Evolutionary conservation across 2,113 vertebrate genomes (phyloP).

Genomic region (Pachyramphus minor): DNA sequence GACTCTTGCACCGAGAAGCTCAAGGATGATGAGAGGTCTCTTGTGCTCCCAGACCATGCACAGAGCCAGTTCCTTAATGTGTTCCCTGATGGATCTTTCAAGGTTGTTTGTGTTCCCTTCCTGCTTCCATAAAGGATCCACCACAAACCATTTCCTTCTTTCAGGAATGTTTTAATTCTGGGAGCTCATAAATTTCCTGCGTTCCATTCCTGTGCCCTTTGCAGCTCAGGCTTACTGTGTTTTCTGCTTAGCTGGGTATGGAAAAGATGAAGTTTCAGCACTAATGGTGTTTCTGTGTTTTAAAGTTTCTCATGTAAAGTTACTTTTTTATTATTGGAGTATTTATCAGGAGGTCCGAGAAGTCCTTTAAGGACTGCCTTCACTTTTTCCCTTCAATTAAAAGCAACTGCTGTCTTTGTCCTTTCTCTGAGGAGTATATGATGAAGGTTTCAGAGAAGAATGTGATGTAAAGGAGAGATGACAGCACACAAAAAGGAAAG

Average conservation of each 20-base stretch:
- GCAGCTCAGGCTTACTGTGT: not conserved
- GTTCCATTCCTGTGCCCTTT: not conserved
- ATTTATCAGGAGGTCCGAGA: not conserved
- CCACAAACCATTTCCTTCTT: conserved; percentile 11
- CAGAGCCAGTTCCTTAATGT: not conserved
- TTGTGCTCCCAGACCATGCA: not conserved
- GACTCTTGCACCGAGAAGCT: not conserved
- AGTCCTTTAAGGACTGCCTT: not conserved
- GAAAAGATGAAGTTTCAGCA: conserved; percentile 20
- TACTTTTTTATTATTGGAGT: not conserved
- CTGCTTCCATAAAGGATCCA: not conserved
- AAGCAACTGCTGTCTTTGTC: not conserved
- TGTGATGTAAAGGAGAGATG: not conserved
- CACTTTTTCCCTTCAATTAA: not conserved
- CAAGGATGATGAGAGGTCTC: not conserved
- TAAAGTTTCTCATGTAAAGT: not conserved
- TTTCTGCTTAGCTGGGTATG: not conserved
- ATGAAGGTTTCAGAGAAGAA: not conserved
- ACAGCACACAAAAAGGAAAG: not conserved
- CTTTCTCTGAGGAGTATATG: not conserved
- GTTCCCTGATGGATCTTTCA: not conserved
- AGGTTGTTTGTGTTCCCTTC: not conserved
- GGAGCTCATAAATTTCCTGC: conserved; percentile 9
- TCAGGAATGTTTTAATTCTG: conserved; percentile 37
- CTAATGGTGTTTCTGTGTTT: not conserved